Evolutionary conservation across 2,797 vertebrate species (phyloP).

Genomic region (Gallinago stenura): DNA sequence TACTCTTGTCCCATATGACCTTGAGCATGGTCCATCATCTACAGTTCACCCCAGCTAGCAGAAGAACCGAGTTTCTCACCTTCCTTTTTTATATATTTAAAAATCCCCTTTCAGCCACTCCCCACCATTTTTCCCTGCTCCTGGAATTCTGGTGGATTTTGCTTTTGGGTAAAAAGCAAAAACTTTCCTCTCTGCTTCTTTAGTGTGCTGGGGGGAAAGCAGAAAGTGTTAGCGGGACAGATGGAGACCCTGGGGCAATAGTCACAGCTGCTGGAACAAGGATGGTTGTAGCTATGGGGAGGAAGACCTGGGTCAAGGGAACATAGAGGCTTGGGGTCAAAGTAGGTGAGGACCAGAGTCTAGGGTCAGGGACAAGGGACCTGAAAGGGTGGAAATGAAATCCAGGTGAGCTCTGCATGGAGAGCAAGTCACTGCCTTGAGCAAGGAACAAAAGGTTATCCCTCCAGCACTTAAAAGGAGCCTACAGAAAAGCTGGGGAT

Average conservation of each 20-base stretch:
- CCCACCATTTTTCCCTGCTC: background rate
- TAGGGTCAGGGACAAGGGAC: background rate
- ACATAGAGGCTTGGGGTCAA: background rate
- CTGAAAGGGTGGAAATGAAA: background rate
- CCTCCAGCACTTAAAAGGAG: background rate
- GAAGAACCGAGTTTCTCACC: background rate
- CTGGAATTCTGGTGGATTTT: background rate
- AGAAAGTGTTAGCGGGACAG: background rate
- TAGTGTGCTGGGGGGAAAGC: background rate
- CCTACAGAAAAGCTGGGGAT: background rate
- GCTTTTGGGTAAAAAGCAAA: background rate
- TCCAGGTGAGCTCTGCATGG: background rate
- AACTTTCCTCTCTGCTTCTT: background rate
- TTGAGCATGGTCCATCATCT: background rate
- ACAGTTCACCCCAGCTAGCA: background rate
- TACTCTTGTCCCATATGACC: background rate
- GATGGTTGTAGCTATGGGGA: background rate
- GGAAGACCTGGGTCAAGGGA: background rate
- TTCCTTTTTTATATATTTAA: background rate
- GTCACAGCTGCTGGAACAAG: background rate
- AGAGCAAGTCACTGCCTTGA: background rate
- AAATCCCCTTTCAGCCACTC: background rate
- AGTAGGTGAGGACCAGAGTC: fast-evolving
- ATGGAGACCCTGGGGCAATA: background rate
- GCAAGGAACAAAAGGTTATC: background rate